These are phyloP conservation scores for Cydia strobilella DNA, from an alignment of 1,140 invertebrate genomes.

Conservation along the genomic window DNA sequence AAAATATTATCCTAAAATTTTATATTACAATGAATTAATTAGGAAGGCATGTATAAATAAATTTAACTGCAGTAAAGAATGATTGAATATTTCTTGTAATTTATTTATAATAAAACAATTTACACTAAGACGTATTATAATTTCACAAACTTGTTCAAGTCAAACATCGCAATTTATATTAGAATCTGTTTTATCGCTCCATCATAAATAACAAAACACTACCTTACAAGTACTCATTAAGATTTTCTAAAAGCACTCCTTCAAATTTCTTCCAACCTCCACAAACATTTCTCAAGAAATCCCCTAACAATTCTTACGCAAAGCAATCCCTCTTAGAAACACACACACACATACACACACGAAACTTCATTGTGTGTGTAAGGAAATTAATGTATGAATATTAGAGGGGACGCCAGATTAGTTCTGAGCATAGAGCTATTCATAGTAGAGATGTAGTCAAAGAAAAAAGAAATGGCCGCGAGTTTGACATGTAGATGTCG, in stretches of 20 bases:
- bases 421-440: neutral
- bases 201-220: neutral
- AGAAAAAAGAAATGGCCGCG: too few relatives aligned
- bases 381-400: constrained; percentile 30
- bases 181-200: neutral
- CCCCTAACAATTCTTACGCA: neutral
- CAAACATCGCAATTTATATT: too few relatives aligned
- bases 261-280: neutral
- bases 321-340: constrained; percentile 7
- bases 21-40: too few relatives aligned
- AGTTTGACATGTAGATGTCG: too few relatives aligned
- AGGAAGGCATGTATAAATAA: too few relatives aligned
- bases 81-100: too few relatives aligned
- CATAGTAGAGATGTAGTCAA: too few relatives aligned
- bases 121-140: too few relatives aligned
- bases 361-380: neutral
- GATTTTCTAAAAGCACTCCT: constrained; percentile 8
- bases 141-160: too few relatives aligned
- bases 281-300: constrained; percentile 1
- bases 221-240: neutral
- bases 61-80: too few relatives aligned
- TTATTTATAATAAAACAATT: too few relatives aligned
- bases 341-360: neutral
- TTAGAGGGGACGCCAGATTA: constrained; percentile 21
- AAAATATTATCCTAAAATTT: too few relatives aligned